Evolutionary conservation across 1,140 invertebrate genomes (phyloP), one percentile per base, ranked within the genome.

Genomic region (Drosophila fuyamai): DNA sequence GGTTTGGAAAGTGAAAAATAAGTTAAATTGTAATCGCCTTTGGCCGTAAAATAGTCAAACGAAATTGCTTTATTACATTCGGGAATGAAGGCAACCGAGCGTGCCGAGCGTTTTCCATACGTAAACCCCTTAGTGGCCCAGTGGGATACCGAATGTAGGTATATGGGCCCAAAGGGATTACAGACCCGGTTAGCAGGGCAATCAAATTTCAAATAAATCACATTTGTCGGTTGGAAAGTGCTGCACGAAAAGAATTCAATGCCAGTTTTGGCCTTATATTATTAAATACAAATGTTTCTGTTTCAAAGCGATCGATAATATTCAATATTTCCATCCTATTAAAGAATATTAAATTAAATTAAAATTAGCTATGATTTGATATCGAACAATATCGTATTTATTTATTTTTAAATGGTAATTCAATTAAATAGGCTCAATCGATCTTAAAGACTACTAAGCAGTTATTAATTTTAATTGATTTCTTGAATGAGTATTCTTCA

Each of bases 1-100:
- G 82, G 74, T 79, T 88, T 89, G 77, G 84, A 88, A 88, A 88
- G 84, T 88, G 84, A 88, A 88, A 88, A 88, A 88, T 84, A 89
- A 89, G 48, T 88, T 73, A 88, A 81, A 85, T 89, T 71, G 76
- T 88, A 88, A 88, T 88, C 84, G 84, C 80, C 83, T 88, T 88
- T 88, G 77, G 71, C 79, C 83, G 67, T 76, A 81, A 83, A 86
- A 83, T 76, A 83, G 71, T 79, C 79, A 55, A 83, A 88, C 79
- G 66, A 89, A 77, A 86, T 86, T 88, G 62, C 83, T 86, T 76
- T 86, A 86, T 86, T 86, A 86, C 70, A 56, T 70, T 63, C 36
- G 41, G 68, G 65, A 40, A 32, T 35, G 50, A 57, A 38, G 41
- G 57, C 73, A 67, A 58, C 48, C 67, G 38, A 56, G 67, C 74